Evolutionary conservation across 2,888 invertebrate species (phyloP).

Genomic region (Cosmorhoe ocellata): DNA sequence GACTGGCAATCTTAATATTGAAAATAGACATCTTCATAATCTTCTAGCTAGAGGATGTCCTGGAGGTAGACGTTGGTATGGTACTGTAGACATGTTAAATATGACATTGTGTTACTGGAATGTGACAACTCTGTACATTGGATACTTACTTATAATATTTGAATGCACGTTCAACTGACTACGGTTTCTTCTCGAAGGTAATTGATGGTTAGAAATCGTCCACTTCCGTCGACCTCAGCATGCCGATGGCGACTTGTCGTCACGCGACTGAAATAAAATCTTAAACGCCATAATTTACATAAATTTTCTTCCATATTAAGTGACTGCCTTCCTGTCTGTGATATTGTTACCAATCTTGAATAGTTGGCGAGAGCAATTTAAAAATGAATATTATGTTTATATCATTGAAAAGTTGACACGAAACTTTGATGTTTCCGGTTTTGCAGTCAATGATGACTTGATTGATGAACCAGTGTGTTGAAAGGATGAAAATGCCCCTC

Average conservation of each 20-base stretch:
- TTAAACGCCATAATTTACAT: constrained; percentile 29
- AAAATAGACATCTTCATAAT: too few relatives aligned
- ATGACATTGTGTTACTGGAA: too few relatives aligned
- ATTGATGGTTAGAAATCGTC: constrained; percentile 65
- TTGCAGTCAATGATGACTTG: neutral
- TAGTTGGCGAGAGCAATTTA: constrained; percentile 16
- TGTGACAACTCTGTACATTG: too few relatives aligned
- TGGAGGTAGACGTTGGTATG: too few relatives aligned
- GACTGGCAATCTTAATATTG: too few relatives aligned
- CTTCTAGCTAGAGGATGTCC: too few relatives aligned
- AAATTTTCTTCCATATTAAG: constrained; percentile 21
- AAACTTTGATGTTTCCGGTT: constrained; percentile 16
- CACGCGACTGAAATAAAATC: constrained; percentile 53
- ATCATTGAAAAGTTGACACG: constrained; percentile 15
- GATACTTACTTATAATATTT: too few relatives aligned
- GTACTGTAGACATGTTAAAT: too few relatives aligned
- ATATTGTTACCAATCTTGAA: constrained; percentile 11
- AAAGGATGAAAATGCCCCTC: too few relatives aligned
- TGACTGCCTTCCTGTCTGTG: constrained; percentile 19
- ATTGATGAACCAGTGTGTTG: too few relatives aligned
- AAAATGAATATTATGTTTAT: constrained; percentile 2
- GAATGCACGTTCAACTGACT: constrained; percentile 26
- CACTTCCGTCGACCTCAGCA: constrained; percentile 67
- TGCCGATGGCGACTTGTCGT: constrained; percentile 50
- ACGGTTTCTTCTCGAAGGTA: constrained; percentile 52